A percentile compares a stretch with the other conserved stretches of the same genome.
Evolutionary conservation across 2,888 invertebrate species (phyloP).

Genomic region (Nezara viridula): DNA sequence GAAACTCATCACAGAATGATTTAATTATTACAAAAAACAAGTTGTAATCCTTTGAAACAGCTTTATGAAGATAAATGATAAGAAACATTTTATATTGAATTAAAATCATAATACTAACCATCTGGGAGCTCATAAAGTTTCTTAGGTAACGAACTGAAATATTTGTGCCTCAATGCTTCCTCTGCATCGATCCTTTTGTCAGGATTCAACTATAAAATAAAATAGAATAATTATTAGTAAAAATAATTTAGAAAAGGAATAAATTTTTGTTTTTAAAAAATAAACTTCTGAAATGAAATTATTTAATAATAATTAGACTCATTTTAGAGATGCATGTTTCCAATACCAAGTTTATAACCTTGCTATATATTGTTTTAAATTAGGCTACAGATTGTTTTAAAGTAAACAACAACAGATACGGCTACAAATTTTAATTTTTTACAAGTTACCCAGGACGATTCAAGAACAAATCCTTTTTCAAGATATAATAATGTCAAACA

Average conservation of each 20-base stretch:
- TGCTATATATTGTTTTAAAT: too few species aligned
- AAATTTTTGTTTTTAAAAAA: neutral
- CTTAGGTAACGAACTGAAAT: slow-evolving; percentile 91
- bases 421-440: too few species aligned
- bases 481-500: too few species aligned
- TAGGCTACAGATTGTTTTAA: too few species aligned
- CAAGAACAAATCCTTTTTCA: too few species aligned
- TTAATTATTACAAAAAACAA: neutral
- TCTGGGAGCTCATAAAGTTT: slow-evolving; percentile 92
- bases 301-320: too few species aligned
- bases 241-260: neutral
- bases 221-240: slow-evolving; percentile 51
- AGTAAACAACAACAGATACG: too few species aligned
- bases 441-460: too few species aligned
- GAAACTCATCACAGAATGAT: neutral
- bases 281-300: too few species aligned
- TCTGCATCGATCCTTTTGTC: slow-evolving; percentile 87
- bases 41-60: neutral
- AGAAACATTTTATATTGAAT: neutral
- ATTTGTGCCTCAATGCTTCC: slow-evolving; percentile 88
- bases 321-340: too few species aligned
- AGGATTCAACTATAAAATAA: slow-evolving; percentile 82
- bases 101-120: slow-evolving; percentile 75
- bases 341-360: too few species aligned
- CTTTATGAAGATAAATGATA: neutral